Percentiles rank a stretch among this genome's conserved stretches.
Conservation (phyloP, 2,888 invertebrate species). For the Cataglyphis rosenhaueri region DNA sequence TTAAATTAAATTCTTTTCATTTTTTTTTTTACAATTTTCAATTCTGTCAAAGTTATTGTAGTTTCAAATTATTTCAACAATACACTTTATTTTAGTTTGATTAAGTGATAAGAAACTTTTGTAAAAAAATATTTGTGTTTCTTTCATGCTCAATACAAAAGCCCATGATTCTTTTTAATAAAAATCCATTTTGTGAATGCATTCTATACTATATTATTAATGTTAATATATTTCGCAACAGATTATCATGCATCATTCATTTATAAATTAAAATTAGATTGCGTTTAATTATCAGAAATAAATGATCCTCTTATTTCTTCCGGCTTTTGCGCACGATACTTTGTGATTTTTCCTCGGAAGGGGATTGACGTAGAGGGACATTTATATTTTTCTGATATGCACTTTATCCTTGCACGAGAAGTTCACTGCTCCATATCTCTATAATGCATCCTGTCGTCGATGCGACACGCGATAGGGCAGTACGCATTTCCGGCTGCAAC, state of each 20-base stretch:
- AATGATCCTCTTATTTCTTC: slow-evolving; percentile 2
- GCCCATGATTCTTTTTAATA: neutral
- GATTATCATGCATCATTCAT: neutral
- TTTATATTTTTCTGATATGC: slow-evolving; percentile 48
- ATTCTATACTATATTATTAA: neutral
- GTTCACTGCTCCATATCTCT: slow-evolving; percentile 68
- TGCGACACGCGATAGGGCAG: slow-evolving; percentile 63
- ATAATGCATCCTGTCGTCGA: slow-evolving; percentile 56
- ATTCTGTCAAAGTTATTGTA: neutral
- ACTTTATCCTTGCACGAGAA: slow-evolving; percentile 62
- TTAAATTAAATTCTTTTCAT: neutral
- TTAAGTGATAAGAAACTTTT: neutral
- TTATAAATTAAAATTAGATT: slow-evolving; percentile 3
- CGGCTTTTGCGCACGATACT: neutral
- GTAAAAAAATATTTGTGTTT: neutral
- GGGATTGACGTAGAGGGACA: slow-evolving; percentile 11
- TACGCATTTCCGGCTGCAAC: slow-evolving; percentile 67
- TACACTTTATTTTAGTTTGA: neutral
- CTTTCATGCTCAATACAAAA: too few species aligned
- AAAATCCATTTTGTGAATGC: neutral
- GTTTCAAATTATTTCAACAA: neutral
- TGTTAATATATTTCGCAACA: neutral
- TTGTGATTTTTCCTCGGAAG: slow-evolving; percentile 46
- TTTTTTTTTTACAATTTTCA: neutral
- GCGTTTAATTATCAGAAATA: neutral